Evolutionary conservation across 2,113 vertebrate species (phyloP), one percentile per base, ranked within the genome.

Genomic region (Xiphophorus maculatus): DNA sequence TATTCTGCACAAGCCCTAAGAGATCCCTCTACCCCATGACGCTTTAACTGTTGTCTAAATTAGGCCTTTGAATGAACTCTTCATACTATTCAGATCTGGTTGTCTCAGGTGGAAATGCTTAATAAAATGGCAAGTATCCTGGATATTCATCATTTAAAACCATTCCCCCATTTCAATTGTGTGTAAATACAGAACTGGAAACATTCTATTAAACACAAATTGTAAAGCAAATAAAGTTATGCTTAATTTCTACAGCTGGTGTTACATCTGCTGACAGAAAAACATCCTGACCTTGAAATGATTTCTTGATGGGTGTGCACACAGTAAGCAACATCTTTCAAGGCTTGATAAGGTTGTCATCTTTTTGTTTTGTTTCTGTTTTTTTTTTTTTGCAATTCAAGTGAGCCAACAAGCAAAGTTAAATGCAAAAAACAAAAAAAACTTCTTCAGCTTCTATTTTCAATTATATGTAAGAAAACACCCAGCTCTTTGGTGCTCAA

Each of bases 21-120:
- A 69, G 66, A 82, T 74, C 73, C 82, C 83, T 84, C 25, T 60
- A 69, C 48, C 71, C 66, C 63, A 33, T 86, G 73, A 73, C 80
- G 72, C 84, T 86, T 76, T 77, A 85, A 82, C 78, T 74, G 68
- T 64, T 71, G 72, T 85, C 70, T 71, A 72, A 85, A 87, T 85
- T 73, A 87, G 64, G 35, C 48, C 60, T 78, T 80, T 76, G 69
- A 78, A 82, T 76, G 9, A 81, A 76, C 60, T 64, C 75, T 73
- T 81, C 40, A 64, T 73, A 71, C 54, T 32, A 62, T 69, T 73
- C 33, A 27, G 29, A 51, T 32, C 22, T 35, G 44, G 71, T 64
- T 22, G 68, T 35, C 66, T 83, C 27, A 1, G 68, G 71, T 58
- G 8, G 60, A 69, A 80, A 78, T 28, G 69, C 44, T 66, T 63